These are phyloP conservation scores for Spilogale gracilis DNA, from an alignment of 2,113 vertebrate genomes.

Conservation along the genomic window DNA sequence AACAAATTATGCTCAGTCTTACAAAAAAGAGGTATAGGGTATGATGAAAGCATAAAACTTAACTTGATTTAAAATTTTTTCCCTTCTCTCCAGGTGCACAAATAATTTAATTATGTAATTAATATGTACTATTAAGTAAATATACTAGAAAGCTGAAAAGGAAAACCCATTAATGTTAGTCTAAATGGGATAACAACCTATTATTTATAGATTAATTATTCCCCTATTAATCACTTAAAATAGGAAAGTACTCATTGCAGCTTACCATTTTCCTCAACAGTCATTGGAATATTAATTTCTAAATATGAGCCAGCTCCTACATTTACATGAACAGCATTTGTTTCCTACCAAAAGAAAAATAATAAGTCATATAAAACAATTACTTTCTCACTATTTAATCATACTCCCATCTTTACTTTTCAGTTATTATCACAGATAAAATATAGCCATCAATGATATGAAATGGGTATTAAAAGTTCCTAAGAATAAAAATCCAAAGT, in stretches of 20 bases:
- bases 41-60: not conserved
- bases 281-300: constrained; percentile 99
- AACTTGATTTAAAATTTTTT: not conserved
- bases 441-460: constrained; percentile 14
- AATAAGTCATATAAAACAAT: not conserved
- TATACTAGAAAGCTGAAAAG: not conserved
- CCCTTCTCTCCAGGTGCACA: not conserved
- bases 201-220: not conserved
- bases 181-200: not conserved
- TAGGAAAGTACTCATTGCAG: constrained; percentile 20
- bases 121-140: constrained; percentile 25
- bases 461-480: constrained; percentile 32
- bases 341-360: constrained; percentile 91
- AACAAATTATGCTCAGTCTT: not conserved
- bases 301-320: constrained; percentile 99
- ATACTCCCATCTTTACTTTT: constrained; percentile 29
- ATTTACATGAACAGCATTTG: constrained; percentile 99
- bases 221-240: not conserved
- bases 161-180: not conserved
- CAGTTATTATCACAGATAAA: constrained; percentile 42
- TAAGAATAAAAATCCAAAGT: constrained; percentile 52
- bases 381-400: not conserved
- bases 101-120: constrained; percentile 23
- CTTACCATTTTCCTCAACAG: constrained; percentile 95
- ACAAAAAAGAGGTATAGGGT: not conserved